These are phyloP conservation scores for Tenualosa ilisha DNA, from an alignment of 2,797 vertebrate species.

Conservation along the genomic window DNA sequence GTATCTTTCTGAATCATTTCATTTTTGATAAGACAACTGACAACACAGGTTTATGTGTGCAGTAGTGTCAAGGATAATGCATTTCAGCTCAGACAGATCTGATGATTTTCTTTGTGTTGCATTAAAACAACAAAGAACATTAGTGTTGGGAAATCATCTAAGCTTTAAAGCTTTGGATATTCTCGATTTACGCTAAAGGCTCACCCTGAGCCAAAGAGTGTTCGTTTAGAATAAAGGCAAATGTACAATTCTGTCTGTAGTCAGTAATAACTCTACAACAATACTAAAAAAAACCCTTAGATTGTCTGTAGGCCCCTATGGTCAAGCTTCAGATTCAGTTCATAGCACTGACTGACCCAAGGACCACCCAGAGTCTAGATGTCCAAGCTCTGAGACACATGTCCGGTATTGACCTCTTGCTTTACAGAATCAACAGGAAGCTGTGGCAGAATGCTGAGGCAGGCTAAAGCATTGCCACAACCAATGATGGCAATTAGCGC, in stretches of 20 bases:
- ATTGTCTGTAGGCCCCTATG: neutral
- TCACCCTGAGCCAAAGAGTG: neutral
- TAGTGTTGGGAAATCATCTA: neutral
- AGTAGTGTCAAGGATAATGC: neutral
- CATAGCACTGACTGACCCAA: neutral
- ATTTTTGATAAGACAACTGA: neutral
- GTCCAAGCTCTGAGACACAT: neutral
- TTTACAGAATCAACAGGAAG: slow-evolving; percentile 8
- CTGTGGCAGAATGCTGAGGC: slow-evolving; percentile 19
- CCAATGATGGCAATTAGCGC: slow-evolving; percentile 34
- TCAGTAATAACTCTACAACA: neutral
- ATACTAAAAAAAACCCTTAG: no score
- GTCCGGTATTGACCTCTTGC: neutral
- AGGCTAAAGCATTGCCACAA: slow-evolving; percentile 3
- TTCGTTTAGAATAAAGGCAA: neutral
- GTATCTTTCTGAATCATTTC: neutral
- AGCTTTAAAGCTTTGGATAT: neutral
- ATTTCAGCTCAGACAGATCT: neutral
- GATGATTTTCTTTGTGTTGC: neutral
- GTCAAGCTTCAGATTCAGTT: neutral
- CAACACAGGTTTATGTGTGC: neutral
- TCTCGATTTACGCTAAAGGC: neutral
- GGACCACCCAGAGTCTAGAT: neutral
- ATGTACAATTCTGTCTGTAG: neutral
- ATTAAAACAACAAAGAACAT: neutral